Conservation (phyloP, 2,888 invertebrate species). For the Lycocerus yunnanus region DNA sequence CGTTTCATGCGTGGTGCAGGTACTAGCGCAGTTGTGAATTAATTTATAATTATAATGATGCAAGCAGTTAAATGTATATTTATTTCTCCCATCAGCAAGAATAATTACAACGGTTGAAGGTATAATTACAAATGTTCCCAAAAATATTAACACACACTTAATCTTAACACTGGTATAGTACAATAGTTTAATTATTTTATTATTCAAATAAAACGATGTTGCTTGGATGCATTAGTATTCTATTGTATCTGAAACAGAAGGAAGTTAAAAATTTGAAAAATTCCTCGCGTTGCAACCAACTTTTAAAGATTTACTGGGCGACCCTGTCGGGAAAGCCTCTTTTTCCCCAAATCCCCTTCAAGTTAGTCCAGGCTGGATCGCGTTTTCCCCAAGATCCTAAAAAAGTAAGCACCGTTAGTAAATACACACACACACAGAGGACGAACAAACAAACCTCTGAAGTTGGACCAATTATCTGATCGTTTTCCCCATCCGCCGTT, state of each 20-base stretch:
- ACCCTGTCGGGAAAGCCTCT: conserved; percentile 54
- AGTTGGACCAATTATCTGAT: conserved; percentile 64
- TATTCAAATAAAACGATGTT: conserved; percentile 33
- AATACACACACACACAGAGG: no score
- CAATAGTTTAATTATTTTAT: conserved; percentile 37
- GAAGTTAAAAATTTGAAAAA: neutral
- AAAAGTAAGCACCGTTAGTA: no score
- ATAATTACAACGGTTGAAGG: conserved; percentile 38
- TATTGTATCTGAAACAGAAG: conserved; percentile 29
- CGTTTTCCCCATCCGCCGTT: conserved; percentile 78
- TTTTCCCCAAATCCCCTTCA: conserved; percentile 82
- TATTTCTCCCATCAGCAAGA: conserved; percentile 35
- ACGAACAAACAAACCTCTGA: conserved; percentile 55
- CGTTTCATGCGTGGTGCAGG: no score
- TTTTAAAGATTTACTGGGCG: conserved; percentile 38
- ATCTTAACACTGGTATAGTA: conserved; percentile 39
- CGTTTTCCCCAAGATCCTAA: conserved; percentile 77
- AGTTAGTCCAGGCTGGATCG: conserved; percentile 78
- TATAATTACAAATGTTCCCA: conserved; percentile 50
- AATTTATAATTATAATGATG: conserved; percentile 1
- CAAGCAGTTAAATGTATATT: conserved; percentile 32
- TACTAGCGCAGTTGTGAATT: neutral
- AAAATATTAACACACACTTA: conserved; percentile 46
- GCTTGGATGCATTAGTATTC: conserved; percentile 30
- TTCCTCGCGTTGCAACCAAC: conserved; percentile 25